These are phyloP conservation scores for Heliconius cydno DNA, from an alignment of 2,888 invertebrate genomes.

Conservation along the genomic window DNA sequence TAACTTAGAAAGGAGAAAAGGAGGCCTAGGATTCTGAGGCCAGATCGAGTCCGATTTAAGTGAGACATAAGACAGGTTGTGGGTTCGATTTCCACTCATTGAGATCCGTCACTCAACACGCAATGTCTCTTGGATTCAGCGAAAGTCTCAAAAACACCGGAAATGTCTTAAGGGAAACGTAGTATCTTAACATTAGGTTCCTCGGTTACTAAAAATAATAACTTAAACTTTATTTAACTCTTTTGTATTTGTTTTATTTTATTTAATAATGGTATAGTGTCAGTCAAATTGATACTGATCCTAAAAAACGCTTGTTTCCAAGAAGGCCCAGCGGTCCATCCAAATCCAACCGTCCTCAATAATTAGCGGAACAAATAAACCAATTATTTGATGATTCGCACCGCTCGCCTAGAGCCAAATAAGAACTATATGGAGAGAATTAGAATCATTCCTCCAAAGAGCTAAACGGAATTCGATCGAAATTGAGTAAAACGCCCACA, in stretches of 20 bases:
- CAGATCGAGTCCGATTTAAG: not conserved
- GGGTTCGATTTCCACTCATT: not conserved
- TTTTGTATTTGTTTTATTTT: conserved; percentile 28
- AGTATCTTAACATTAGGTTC: not conserved
- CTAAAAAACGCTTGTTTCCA: conserved; percentile 32
- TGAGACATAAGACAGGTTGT: not conserved
- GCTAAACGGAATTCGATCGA: conserved; percentile 57
- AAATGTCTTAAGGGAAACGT: not conserved
- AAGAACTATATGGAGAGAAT: conserved; percentile 53
- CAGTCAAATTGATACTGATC: conserved; percentile 33
- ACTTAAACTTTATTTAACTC: not conserved
- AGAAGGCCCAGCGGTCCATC: conserved; percentile 32
- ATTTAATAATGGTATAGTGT: conserved; percentile 23
- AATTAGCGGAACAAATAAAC: conserved; percentile 54
- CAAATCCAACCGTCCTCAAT: conserved; percentile 51
- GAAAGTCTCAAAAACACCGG: not conserved
- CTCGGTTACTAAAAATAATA: too few species aligned
- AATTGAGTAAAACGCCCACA: conserved; percentile 61
- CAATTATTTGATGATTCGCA: conserved; percentile 49
- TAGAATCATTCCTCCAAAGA: conserved; percentile 64
- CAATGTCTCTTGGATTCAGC: not conserved
- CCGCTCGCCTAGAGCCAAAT: conserved; percentile 50
- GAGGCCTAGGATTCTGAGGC: too few species aligned
- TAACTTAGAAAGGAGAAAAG: too few species aligned
- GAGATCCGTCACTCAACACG: not conserved